Evolutionary conservation across 2,113 vertebrate species (phyloP).

Genomic region (Phycodurus eques): DNA sequence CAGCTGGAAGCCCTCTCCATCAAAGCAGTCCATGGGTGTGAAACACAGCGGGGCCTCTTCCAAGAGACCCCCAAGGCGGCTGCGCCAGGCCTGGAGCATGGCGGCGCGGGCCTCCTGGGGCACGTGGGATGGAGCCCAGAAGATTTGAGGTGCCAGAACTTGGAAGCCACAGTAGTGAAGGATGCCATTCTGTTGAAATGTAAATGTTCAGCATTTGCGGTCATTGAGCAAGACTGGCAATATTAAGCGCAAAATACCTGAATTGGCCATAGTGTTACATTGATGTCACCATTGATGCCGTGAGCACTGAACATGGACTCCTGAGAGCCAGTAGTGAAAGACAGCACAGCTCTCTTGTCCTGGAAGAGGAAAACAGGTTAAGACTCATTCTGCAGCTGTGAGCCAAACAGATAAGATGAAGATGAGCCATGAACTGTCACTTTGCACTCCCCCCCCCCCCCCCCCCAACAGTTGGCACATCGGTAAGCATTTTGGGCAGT

Average conservation of each 20-base stretch:
- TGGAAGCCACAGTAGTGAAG: conserved; percentile 83
- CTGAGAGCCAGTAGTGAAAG: conserved; percentile 78
- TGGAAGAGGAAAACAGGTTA: conserved; percentile 21
- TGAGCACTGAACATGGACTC: conserved; percentile 75
- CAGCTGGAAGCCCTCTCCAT: conserved; percentile 67
- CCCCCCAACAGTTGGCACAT: too few relatives aligned
- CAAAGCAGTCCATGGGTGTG: conserved; percentile 68
- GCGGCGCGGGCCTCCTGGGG: conserved; percentile 41
- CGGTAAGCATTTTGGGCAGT: too few relatives aligned
- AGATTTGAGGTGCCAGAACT: conserved; percentile 79
- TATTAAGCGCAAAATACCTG: conserved; percentile 64
- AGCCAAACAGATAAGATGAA: too few relatives aligned
- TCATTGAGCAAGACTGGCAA: not conserved
- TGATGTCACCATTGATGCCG: conserved; percentile 81
- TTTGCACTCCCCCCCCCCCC: too few relatives aligned
- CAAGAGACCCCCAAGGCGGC: conserved; percentile 22
- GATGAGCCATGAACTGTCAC: too few relatives aligned
- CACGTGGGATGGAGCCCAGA: conserved; percentile 62
- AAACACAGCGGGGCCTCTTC: conserved; percentile 59
- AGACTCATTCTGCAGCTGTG: too few relatives aligned
- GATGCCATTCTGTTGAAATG: conserved; percentile 69
- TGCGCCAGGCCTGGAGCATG: conserved; percentile 61
- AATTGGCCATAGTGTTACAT: conserved; percentile 80
- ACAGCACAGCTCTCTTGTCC: conserved; percentile 80
- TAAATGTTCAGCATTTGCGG: not conserved